phyloP scores from a whole-genome alignment of 2,797 vertebrate genomes.

The Decapterus maruadsi region DNA sequence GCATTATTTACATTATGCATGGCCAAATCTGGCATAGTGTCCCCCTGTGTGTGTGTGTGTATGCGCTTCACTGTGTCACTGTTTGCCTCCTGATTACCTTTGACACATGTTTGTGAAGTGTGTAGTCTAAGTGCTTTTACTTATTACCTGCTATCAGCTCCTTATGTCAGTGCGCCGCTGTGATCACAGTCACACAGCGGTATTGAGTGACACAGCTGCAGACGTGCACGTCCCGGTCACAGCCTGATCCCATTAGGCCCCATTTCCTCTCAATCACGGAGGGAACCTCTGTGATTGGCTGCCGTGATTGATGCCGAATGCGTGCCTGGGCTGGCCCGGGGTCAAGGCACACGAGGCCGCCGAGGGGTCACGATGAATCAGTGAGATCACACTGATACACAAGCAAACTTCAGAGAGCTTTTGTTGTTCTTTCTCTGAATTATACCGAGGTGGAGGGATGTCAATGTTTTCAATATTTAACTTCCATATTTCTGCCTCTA shows the following conservation, averaged over 20 bases:
- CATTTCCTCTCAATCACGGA: constrained; percentile 81
- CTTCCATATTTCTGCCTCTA: constrained; percentile 28
- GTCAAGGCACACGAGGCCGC: constrained; percentile 44
- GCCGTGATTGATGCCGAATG: constrained; percentile 73
- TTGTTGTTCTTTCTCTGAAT: constrained; percentile 35
- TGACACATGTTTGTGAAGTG: constrained; percentile 54
- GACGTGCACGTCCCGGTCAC: constrained; percentile 70
- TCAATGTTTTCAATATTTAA: constrained; percentile 26
- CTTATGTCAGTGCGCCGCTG: constrained; percentile 40
- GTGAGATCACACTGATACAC: constrained; percentile 44
- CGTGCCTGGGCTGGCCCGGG: constrained; percentile 43
- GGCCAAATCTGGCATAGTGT: background rate
- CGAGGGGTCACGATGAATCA: constrained; percentile 59
- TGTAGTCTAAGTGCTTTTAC: constrained; percentile 47
- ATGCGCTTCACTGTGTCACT: constrained; percentile 39
- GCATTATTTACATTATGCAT: constrained; percentile 23
- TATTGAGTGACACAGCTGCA: constrained; percentile 75
- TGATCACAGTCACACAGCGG: constrained; percentile 68
- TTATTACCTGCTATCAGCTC: constrained; percentile 69
- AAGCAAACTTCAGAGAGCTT: constrained; percentile 25
- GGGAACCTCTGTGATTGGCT: constrained; percentile 76
- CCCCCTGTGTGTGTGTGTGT: background rate
- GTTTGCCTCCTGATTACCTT: constrained; percentile 57
- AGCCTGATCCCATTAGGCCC: constrained; percentile 83
- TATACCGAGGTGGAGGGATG: background rate